Base-by-base conservation (phyloP, 30 jellyfish, hydroid and myxozoan species). In the Nemopilema nomurai region DNA sequence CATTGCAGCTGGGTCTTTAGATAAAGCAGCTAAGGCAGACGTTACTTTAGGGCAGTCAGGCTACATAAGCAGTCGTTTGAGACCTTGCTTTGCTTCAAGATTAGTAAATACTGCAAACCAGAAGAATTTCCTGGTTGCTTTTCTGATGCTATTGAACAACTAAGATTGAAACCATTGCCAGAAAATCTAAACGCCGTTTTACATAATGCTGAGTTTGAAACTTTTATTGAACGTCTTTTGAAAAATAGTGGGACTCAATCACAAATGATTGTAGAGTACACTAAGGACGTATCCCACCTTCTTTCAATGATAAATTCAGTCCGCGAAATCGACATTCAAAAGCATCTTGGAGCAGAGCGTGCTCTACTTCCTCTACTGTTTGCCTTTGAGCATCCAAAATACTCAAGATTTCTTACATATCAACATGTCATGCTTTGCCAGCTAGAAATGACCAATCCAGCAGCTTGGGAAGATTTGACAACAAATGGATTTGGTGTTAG, bases 401-500 rank as follows among this genome's bases (percentile, higher is more conserved):
- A 75, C 33, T 65, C 69, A 1, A 83, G 94, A 18, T 85, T 73
- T 28, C 87, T 85, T 57, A 13, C 94, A 62, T 33, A 20, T 25
- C 90, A 75, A 69, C 94, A 85, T 67, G 90, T 67, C 17, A 74
- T 27, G 64, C 83, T 74, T 29, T 23, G 7, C 22, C 26, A 63
- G 50, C 52, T 85, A 0, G 26, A 85, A 57, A 76, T 21, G 25
- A 64, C 74, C 63, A 29, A 76, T 23, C 33, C 94, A 28, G 76
- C 70, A 27, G 66, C 49, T 29, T 85, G 90, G 90, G 76, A 85
- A 28, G 90, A 73, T 67, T 84, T 85, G 29, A 0, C 13, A 20
- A 26, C 29, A 75, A 30, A 75, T 63, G 90, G 90, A 63, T 75
- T 4, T 29, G 94, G 94, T 17, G 94, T 84, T 25, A 51, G 84